Evolutionary conservation across 2,888 invertebrate species (phyloP), one percentile per base, ranked within the genome.

Genomic region (Eupelmus urozonus): DNA sequence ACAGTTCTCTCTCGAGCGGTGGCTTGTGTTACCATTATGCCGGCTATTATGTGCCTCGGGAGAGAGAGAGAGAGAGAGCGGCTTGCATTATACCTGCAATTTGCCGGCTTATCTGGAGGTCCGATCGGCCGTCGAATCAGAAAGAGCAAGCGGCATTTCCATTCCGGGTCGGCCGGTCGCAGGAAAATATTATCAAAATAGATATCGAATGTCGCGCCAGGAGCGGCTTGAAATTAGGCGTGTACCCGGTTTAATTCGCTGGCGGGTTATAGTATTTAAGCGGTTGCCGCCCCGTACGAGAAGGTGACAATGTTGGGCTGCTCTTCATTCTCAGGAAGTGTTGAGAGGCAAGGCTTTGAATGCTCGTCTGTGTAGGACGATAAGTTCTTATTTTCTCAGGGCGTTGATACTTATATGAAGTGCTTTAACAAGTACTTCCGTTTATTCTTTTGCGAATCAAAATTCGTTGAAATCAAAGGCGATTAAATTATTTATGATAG

Each of bases 11-110:
- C 57, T 55, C 45, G 7, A 70, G 49, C 51, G 69, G 81, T 83
- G 85, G 85, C 85, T 87, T 85, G 82, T 86, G 84, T 88, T 88
- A 85, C 88, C 80, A 87, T 87, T 87, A 84, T 85, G 84, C 85
- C 80, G 60, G 60, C 84, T 74, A 85, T 86, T 85, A 85, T 85
- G 84, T 85, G 34, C 5, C 34, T 81, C 29, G 66, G 53, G 42
- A 18, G 13, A 63, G 66, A n/a, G n/a, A n/a, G n/a, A n/a, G n/a
- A n/a, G n/a, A n/a, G n/a, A n/a, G n/a, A n/a, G n/a, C n/a, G n/a
- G 25, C 65, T 70, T 71, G 83, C 80, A 86, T 87, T 87, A 88
- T 89, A 89, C 89, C 88, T 87, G 88, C 87, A 88, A 88, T 88
- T 88, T 85, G 82, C 82, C 80, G 76, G 73, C 84, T 45, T 84